Evolutionary conservation across 2,113 vertebrate species (phyloP).

Genomic region (Murina feae): DNA sequence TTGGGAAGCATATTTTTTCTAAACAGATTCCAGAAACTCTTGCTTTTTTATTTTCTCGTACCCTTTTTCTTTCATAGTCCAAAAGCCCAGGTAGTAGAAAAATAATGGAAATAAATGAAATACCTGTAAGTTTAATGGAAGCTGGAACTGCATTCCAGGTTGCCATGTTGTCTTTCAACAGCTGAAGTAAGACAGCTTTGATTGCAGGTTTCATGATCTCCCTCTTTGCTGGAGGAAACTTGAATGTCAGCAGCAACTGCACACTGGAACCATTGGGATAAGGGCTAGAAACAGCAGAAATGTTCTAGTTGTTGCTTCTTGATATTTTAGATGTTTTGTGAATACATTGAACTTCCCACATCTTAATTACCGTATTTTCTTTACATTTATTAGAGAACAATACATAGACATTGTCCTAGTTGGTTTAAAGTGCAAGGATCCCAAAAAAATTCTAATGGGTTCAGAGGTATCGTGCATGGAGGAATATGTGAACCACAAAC

Average conservation of each 20-base stretch:
- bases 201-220: background rate
- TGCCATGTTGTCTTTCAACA: background rate
- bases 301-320: background rate
- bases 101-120: background rate
- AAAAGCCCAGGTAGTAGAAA: background rate
- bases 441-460: background rate
- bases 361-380: background rate
- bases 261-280: background rate
- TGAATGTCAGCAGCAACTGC: constrained; percentile 2
- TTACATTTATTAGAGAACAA: background rate
- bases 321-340: background rate
- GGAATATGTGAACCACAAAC: background rate
- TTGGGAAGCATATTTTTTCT: background rate
- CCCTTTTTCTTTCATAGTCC: background rate
- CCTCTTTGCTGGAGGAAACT: constrained; percentile 11
- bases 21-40: background rate
- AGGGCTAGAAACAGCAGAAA: constrained; percentile 23
- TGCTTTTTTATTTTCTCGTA: background rate
- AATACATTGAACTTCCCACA: background rate
- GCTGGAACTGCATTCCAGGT: background rate
- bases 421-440: background rate
- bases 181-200: background rate
- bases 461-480: background rate
- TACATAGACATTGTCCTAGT: background rate
- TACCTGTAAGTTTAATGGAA: constrained; percentile 13